These are phyloP conservation scores for Polypedilum pembai DNA, from an alignment of 1,140 invertebrate species.

Conservation along the genomic window DNA sequence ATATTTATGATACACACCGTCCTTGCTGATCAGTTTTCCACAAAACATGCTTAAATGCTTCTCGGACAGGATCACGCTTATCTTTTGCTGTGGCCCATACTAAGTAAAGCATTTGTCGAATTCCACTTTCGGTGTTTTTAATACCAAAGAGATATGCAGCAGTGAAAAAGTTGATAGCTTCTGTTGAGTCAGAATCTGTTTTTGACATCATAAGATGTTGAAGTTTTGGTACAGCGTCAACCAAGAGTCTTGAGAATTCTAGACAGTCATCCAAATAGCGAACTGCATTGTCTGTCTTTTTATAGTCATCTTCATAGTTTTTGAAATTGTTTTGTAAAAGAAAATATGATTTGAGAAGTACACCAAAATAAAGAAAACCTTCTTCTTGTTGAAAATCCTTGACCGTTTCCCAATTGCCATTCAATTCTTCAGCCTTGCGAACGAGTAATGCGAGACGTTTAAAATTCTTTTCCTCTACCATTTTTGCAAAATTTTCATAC, in stretches of 20 bases:
- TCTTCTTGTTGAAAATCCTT: constrained; percentile 1
- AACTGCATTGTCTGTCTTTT: constrained; percentile 49
- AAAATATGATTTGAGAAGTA: constrained; percentile 38
- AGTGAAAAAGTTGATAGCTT: constrained; percentile 78
- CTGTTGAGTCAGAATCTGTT: constrained; percentile 66
- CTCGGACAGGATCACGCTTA: constrained; percentile 50
- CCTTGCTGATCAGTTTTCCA: constrained; percentile 39
- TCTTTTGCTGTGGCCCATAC: constrained; percentile 56
- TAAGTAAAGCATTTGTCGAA: constrained; percentile 67
- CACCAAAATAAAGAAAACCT: constrained; percentile 34
- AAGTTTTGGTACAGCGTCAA: constrained; percentile 60
- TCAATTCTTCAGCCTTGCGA: constrained; percentile 3
- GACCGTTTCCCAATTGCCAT: constrained; percentile 14
- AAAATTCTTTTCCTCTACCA: constrained; percentile 2
- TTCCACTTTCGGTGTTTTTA: constrained; percentile 58
- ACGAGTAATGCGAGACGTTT: background rate
- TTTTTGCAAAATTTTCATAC: background rate
- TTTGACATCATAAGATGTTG: constrained; percentile 66
- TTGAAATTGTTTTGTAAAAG: constrained; percentile 36
- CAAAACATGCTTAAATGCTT: constrained; percentile 46
- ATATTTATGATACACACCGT: constrained; percentile 30
- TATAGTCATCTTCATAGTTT: constrained; percentile 38
- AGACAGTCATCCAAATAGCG: constrained; percentile 54
- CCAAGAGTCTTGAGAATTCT: constrained; percentile 59
- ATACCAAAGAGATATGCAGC: constrained; percentile 71